Base-by-base conservation (phyloP, 37 sponge, comb jelly and placozoan species). In the Aphrocallistes beatrix region DNA sequence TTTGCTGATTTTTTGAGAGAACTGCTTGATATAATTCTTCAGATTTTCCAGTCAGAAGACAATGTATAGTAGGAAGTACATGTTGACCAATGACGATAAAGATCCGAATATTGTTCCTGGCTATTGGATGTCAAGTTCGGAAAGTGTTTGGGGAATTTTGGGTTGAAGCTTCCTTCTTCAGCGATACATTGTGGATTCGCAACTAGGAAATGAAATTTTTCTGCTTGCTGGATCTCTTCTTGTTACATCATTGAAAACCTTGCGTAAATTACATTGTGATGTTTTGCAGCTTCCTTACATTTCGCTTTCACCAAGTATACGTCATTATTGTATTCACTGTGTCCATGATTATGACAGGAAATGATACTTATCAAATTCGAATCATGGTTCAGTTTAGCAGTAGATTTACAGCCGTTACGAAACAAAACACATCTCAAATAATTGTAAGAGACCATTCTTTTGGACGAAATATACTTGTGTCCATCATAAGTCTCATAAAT, bases 61-160 rank as follows among this genome's bases (percentile, higher is more conserved):
- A 60, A 28, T 60, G 75, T 60, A 60, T 60, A 60, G 75, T 13
- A 60, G 75, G 75, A 30, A 60, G 75, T 60, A 60, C 75, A 60
- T 60, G 75, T 60, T 60, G 75, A 60, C n/a, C 75, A 60, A 60
- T 60, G 75, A 60, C 75, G 75, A 60, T 60, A 60, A 60, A 60
- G 75, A 60, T 60, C 75, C n/a, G n/a, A n/a, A 60, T 60, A 19
- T 3, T 25, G 75, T 60, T 60, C 75, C 75, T 60, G 75, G 75
- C 10, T 25, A 30, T 19, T 19, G 10, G 75, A 21, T 19, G 28
- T 60, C 75, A 60, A 60, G 75, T 60, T 60, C 75, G 34, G n/a
- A 60, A 25, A 30, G 28, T 19, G 10, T 60, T 60, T 28, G 75
- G 75, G 75, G 75, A 25, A 60, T 60, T 30, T 60, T 60, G 10